These are phyloP conservation scores for Plebejus anna DNA, from an alignment of 2,888 invertebrate species.

Conservation along the genomic window DNA sequence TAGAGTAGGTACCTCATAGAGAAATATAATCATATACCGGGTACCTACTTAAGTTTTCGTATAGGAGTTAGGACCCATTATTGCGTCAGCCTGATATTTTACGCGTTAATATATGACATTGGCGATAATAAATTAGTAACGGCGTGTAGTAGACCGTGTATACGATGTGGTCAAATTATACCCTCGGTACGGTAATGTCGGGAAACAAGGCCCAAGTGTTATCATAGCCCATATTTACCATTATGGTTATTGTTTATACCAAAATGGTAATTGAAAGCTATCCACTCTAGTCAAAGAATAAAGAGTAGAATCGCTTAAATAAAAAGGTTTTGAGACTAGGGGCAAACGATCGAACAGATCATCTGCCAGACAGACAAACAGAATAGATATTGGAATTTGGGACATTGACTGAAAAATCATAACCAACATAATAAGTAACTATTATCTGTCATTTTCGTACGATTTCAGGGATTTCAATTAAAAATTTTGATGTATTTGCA, in stretches of 20 bases:
- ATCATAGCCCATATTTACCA: background rate
- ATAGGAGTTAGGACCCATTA: background rate
- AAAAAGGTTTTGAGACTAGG: too few relatives aligned
- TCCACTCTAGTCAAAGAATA: too few relatives aligned
- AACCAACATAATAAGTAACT: too few relatives aligned
- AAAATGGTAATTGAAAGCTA: background rate
- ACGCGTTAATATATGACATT: background rate
- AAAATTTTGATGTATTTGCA: background rate
- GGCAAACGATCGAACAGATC: too few relatives aligned
- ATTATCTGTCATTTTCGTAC: background rate
- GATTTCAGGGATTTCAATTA: background rate
- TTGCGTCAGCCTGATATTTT: conserved; percentile 1
- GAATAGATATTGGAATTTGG: too few relatives aligned
- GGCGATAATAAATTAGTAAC: background rate
- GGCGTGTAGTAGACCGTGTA: background rate
- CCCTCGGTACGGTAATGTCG: background rate
- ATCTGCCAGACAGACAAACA: too few relatives aligned
- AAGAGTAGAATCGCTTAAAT: too few relatives aligned
- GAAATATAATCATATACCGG: too few relatives aligned
- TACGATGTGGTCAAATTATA: conserved; percentile 3
- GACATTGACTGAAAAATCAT: background rate
- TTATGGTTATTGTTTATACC: background rate
- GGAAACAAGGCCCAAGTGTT: background rate
- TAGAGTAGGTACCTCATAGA: background rate
- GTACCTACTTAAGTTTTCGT: background rate